Base-by-base conservation (phyloP, 53 echinoderm and acorn worm species). In the Hippasteria phrygiana region DNA sequence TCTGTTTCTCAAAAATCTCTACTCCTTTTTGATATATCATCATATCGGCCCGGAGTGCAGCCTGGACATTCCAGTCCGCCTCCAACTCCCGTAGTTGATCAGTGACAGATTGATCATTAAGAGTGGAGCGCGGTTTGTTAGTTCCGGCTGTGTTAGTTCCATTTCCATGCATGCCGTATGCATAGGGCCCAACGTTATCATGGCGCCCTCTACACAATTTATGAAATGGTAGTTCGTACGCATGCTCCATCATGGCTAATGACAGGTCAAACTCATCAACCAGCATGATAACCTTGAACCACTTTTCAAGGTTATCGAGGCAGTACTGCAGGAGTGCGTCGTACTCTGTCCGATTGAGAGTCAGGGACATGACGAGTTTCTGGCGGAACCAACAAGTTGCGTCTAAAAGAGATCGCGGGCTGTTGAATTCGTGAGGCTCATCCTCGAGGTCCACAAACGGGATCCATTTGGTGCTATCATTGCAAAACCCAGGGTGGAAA, bases 211-310 rank as follows among this genome's bases (percentile, higher is more conserved):
- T 83, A 50, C 94, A 94, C 10, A 83, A 55, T 43, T 73, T 71
- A 36, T 83, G 82, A 48, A 94, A 96, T 0, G 96, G 96, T 31
- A 96, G 38, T 83, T 88, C 62, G 75, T 94, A 96, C 7, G 91
- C 93, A 16, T 83, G 79, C 55, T 93, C 89, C 62, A 96, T 87
- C 90, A 96, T 80, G 9, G 89, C 90, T 26, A 96, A 91, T 20
- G 94, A 91, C 20, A 87, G 31, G 75, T 96, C 96, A 56, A 93
- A 96, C 11, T 96, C 93, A 17, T 92, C 93, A 0, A 93, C 93
- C 51, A 96, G 24, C n/a, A 94, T 93, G 22, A 96, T 91, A 20
- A 96, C 84, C 29, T 94, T 87, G 63, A 96, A 96, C 96, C 96
- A 96, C 11, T 90, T 81, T 43, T 93, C 96, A 1, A 96, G 88